Percentiles rank a stretch among this genome's conserved stretches.
These are phyloP conservation scores for Euleptes europaea DNA, from an alignment of 2,113 vertebrate species.

Conservation along the genomic window DNA sequence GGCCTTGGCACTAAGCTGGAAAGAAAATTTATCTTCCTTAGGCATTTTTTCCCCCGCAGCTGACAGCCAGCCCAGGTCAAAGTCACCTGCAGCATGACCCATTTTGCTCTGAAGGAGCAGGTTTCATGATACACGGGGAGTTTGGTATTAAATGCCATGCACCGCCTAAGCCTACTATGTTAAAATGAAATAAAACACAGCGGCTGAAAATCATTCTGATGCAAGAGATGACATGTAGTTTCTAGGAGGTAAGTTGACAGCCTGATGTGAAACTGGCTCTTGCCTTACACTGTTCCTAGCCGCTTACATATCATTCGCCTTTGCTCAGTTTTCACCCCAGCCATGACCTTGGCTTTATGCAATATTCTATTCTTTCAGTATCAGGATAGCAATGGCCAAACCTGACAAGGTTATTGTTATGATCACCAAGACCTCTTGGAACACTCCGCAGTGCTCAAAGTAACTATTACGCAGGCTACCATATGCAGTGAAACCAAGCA, in stretches of 20 bases:
- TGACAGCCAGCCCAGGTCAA: not conserved
- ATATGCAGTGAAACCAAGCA: no score
- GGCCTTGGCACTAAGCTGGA: not conserved
- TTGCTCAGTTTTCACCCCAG: no score
- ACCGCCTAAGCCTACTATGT: not conserved
- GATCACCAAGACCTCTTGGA: no score
- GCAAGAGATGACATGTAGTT: not conserved
- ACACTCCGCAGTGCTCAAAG: no score
- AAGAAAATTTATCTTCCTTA: not conserved
- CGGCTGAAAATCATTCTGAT: not conserved
- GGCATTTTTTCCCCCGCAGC: not conserved
- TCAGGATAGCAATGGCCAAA: no score
- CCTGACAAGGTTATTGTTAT: no score
- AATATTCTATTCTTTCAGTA: no score
- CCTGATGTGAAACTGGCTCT: not conserved
- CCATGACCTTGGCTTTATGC: no score
- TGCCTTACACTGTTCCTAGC: no score
- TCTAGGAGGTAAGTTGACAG: not conserved
- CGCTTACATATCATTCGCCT: no score
- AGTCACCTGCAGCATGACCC: not conserved
- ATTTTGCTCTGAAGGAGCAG: not conserved
- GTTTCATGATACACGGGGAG: not conserved
- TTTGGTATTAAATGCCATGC: not conserved
- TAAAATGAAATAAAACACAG: not conserved
- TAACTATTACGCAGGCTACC: no score